Evolutionary conservation across 2,797 vertebrate species (phyloP).

Genomic region (Sebastes itinus): DNA sequence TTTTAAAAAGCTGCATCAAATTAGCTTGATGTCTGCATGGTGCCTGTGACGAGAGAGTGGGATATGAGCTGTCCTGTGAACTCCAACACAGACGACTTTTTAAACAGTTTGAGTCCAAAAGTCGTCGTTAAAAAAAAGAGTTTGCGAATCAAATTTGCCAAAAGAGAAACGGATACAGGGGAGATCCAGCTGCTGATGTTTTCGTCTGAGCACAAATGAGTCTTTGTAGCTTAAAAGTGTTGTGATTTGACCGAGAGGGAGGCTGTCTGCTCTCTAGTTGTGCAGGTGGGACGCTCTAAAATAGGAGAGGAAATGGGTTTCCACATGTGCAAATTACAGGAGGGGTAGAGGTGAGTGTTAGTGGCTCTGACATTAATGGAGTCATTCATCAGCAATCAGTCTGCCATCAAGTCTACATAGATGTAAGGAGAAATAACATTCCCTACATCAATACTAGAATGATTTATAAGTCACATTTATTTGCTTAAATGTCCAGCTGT

Average conservation of each 20-base stretch:
- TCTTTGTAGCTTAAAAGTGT: conserved; percentile 19
- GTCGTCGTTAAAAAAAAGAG: neutral
- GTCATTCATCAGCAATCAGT: conserved; percentile 34
- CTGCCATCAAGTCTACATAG: conserved; percentile 1
- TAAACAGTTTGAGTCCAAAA: conserved; percentile 5
- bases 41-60: neutral
- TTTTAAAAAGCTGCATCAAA: neutral
- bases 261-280: neutral
- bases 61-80: neutral
- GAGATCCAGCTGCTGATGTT: conserved; percentile 3
- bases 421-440: conserved; percentile 1
- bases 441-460: neutral
- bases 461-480: neutral
- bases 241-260: conserved; percentile 8
- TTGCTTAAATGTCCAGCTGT: neutral
- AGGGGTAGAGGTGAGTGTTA: conserved; percentile 32
- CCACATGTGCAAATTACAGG: conserved; percentile 42
- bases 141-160: conserved; percentile 5
- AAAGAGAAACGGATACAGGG: conserved; percentile 11
- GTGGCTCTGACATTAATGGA: conserved; percentile 35
- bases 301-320: conserved; percentile 54
- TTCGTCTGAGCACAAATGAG: conserved; percentile 24
- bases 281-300: conserved; percentile 36
- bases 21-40: neutral
- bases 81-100: neutral